A percentile compares a stretch with the other conserved stretches of the same genome.
These are phyloP conservation scores for Arctocebus calabarensis DNA, from an alignment of 2,797 vertebrate species.

Conservation along the genomic window DNA sequence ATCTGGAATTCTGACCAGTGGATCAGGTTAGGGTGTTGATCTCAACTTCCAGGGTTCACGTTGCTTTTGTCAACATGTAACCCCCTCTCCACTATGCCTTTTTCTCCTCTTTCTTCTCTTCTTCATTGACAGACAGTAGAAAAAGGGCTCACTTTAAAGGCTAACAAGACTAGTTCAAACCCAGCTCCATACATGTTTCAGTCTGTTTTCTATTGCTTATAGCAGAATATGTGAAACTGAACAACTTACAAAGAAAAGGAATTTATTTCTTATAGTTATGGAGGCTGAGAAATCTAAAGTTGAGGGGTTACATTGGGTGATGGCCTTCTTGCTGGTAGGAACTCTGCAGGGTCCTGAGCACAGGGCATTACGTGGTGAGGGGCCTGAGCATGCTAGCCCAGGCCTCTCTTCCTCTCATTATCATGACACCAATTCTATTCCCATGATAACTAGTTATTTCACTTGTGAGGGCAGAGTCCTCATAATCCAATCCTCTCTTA, in stretches of 20 bases:
- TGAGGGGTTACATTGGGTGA: background rate
- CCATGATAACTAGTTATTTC: background rate
- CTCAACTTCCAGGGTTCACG: background rate
- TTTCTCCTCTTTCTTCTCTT: constrained; percentile 1
- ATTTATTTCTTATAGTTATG: background rate
- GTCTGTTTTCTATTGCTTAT: background rate
- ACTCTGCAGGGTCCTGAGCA: background rate
- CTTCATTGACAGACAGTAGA: background rate
- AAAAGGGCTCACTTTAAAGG: background rate
- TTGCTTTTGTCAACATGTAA: background rate
- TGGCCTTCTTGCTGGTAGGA: background rate
- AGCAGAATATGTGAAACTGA: background rate
- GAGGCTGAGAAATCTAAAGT: background rate
- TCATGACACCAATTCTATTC: background rate
- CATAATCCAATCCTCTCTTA: background rate
- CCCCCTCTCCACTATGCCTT: background rate
- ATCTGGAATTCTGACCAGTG: background rate
- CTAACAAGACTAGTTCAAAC: background rate
- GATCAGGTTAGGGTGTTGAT: background rate
- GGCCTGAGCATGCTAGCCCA: background rate
- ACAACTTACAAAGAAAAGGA: background rate
- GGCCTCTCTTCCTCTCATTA: background rate
- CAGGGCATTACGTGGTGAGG: background rate
- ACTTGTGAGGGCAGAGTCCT: no score
- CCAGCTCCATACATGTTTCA: background rate